Evolutionary conservation across 1,140 invertebrate species (phyloP), one percentile per base, ranked within the genome.

Genomic region (Eueides isabella): DNA sequence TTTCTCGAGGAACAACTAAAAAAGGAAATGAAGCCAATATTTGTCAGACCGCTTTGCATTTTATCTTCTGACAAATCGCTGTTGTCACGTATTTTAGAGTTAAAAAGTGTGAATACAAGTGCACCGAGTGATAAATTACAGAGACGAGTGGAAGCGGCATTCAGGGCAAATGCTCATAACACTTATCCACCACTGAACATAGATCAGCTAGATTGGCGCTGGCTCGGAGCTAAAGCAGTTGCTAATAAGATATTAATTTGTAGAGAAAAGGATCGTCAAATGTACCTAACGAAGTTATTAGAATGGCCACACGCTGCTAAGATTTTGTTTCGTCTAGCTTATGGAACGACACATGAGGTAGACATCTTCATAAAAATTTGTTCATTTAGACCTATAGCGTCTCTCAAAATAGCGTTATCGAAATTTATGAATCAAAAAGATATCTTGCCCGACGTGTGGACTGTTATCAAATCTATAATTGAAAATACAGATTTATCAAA

Each of bases 211-310:
- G 78, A 82, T 38, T 87, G 82, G 85, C 61, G 38, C 14, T 19
- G 41, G 31, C 35, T 81, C 26, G 85, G 85, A n/a, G 79, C 76
- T 12, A 90, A 89, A 65, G 80, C 80, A 30, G 55, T 90, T 23
- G 80, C 80, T 3, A 87, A 85, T 72, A 80, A 72, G 48, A 67
- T 81, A 16, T 77, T 82, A 14, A 68, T 78, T 23, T 83, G 83
- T 61, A 83, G 76, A 74, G 67, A 61, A 11, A 76, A 66, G 14
- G 80, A 83, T 19, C n/a, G 75, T 26, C 74, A 81, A 23, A 41
- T 75, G 26, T 76, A 82, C 44, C 67, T 85, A 44, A 64, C 74
- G 6, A 79, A 74, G 31, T 75, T 81, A 48, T 68, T 85, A 9
- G 48, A 77, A 16, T 84, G 78, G 80, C 76, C 63, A 33, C 77